Base-by-base conservation (phyloP, 1,140 invertebrate genomes). In the Zelostemma sp. region DNA sequence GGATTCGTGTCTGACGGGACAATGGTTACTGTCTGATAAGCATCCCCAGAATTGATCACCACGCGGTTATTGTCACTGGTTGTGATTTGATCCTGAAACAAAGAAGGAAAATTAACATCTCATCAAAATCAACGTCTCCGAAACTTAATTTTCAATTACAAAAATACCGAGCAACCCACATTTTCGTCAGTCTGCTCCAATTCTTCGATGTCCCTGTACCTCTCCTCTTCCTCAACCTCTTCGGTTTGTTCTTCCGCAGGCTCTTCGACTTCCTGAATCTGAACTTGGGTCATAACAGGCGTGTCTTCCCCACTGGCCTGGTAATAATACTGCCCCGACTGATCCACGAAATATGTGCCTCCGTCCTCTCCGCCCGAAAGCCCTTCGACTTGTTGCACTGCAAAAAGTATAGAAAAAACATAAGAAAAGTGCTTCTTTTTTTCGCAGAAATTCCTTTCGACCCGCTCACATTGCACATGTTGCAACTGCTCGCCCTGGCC, bases 1-100 rank as follows among this genome's bases (percentile, higher is more conserved):
- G 90, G 88, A 74, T 91, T 90, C 1, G 88, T 89, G 56, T 95
- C 92, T 0, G 93, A 93, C 1, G 94, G 94, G 12, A 96, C 91
- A 64, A 97, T 90, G 0, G 94, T 95, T 0, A 97, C 92, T 1
- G 94, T 93, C 82, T 95, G 93, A 84, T 92, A 95, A 2, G 87
- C 86, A 63, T 91, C 90, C 9, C 86, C 87, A 45, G 89, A 86
- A 75, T 89, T 89, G 1, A 89, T 83, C 6, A 88, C 77, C 46
- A 87, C 82, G 64, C 87, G 83, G 84, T 87, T 87, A 6, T 77
- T 78, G 8, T 78, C 79, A 49, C 54, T 66, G 1, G 59, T 78
- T 1, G 69, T 4, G 1, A 76, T 70, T 48, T 84, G 78, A 17
- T 70, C 78, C 76, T 86, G 38, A 12, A 72, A 43, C 58, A 45